Evolutionary conservation across 2,888 invertebrate species (phyloP).

Genomic region (Parnassius orleans): DNA sequence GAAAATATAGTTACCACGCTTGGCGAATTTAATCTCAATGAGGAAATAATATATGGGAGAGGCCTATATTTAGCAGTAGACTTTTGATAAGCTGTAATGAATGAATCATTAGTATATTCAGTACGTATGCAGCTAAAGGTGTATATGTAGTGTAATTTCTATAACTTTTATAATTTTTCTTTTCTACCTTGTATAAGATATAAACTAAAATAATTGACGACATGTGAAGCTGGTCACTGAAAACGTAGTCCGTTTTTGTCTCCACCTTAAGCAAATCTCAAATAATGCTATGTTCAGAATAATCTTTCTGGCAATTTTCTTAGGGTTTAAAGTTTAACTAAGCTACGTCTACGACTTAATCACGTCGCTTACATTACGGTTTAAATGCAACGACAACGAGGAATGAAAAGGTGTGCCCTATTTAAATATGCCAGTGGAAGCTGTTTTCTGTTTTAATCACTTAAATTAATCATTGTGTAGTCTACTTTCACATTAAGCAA

Average conservation of each 20-base stretch:
- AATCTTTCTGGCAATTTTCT: slow-evolving; percentile 6
- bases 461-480: slow-evolving; percentile 16
- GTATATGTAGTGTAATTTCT: no score
- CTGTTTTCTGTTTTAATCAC: slow-evolving; percentile 16
- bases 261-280: neutral
- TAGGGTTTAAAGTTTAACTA: slow-evolving; percentile 10
- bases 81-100: no score
- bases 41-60: no score
- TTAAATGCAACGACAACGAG: slow-evolving; percentile 22
- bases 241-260: slow-evolving; percentile 6
- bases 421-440: slow-evolving; percentile 8
- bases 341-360: slow-evolving; percentile 9
- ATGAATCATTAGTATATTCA: no score
- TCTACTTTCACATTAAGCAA: slow-evolving; percentile 9
- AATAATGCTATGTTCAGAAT: neutral
- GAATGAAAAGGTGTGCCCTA: slow-evolving; percentile 20
- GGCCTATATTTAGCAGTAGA: no score
- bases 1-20: no score
- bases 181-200: no score
- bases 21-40: no score
- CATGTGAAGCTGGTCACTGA: slow-evolving; percentile 5
- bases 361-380: slow-evolving; percentile 17
- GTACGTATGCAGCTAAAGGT: no score
- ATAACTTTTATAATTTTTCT: no score
- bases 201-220: slow-evolving; percentile 4